Evolutionary conservation across 2,888 invertebrate genomes (phyloP).

Genomic region (Spodoptera exigua): DNA sequence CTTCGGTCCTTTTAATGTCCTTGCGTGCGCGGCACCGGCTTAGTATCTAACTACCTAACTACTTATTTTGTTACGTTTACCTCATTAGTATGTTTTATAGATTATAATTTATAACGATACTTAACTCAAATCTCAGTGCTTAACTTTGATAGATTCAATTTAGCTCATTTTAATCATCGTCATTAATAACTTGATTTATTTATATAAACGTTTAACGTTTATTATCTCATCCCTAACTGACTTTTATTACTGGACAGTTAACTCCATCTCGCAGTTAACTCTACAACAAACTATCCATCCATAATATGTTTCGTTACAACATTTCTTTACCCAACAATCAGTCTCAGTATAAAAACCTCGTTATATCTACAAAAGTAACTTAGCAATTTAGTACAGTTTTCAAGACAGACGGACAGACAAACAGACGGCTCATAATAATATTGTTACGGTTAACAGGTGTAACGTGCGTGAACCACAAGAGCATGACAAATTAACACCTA

Average conservation of each 20-base stretch:
- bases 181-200: conserved; percentile 21
- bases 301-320: conserved; percentile 45
- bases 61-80: conserved; percentile 33
- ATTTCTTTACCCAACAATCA: conserved; percentile 34
- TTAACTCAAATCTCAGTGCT: background rate
- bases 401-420: conserved; percentile 49
- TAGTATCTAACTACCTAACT: conserved; percentile 27
- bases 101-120: conserved; percentile 8
- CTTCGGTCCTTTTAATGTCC: conserved; percentile 47
- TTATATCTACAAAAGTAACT: conserved; percentile 53
- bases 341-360: conserved; percentile 54
- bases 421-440: conserved; percentile 58
- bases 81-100: conserved; percentile 15
- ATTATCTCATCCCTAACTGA: conserved; percentile 2
- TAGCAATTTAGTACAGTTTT: conserved; percentile 55
- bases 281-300: conserved; percentile 26
- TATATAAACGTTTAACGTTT: conserved; percentile 18
- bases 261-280: conserved; percentile 14
- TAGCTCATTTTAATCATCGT: conserved; percentile 8
- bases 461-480: conserved; percentile 65
- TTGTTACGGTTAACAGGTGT: conserved; percentile 59
- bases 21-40: conserved; percentile 19
- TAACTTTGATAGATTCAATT: no score
- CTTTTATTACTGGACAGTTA: conserved; percentile 14
- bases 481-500: conserved; percentile 81